A percentile compares a stretch with the other conserved stretches of the same genome.
Evolutionary conservation across 2,888 invertebrate genomes (phyloP).

Genomic region (Trichopoda pennipes): DNA sequence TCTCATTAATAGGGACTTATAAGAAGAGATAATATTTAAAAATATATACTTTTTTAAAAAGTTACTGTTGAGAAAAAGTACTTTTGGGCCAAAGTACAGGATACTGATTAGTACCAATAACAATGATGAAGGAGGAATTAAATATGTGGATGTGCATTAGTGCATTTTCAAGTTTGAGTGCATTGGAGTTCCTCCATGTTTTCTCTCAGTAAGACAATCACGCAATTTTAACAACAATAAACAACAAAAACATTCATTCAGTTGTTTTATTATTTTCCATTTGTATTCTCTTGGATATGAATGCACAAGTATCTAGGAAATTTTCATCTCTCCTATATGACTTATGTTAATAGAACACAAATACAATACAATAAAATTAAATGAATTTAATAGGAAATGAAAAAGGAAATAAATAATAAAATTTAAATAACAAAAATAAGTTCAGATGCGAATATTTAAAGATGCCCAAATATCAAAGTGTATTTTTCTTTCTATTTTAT

Average conservation of each 20-base stretch:
- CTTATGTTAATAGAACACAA: constrained; percentile 27
- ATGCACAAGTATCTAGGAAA: neutral
- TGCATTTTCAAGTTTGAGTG: too few species aligned
- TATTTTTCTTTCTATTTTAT: too few species aligned
- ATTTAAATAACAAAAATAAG: constrained; percentile 25
- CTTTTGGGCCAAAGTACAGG: neutral
- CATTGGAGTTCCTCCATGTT: too few species aligned
- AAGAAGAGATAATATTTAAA: too few species aligned
- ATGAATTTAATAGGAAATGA: constrained; percentile 31
- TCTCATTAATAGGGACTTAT: too few species aligned
- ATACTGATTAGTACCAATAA: neutral
- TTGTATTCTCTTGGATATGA: neutral
- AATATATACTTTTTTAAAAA: too few species aligned
- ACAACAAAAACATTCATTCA: constrained; percentile 25
- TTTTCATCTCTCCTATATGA: neutral
- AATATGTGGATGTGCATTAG: neutral
- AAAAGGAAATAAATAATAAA: constrained; percentile 21
- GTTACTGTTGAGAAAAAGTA: too few species aligned
- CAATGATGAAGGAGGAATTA: constrained; percentile 17
- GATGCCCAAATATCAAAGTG: neutral
- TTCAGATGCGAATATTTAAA: neutral
- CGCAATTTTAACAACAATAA: constrained; percentile 59
- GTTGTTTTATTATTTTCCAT: constrained; percentile 3
- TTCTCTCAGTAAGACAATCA: constrained; percentile 63
- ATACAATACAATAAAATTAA: constrained; percentile 37